Evolutionary conservation across 2,797 vertebrate species (phyloP).

Genomic region (Chaetodon trifasciatus): DNA sequence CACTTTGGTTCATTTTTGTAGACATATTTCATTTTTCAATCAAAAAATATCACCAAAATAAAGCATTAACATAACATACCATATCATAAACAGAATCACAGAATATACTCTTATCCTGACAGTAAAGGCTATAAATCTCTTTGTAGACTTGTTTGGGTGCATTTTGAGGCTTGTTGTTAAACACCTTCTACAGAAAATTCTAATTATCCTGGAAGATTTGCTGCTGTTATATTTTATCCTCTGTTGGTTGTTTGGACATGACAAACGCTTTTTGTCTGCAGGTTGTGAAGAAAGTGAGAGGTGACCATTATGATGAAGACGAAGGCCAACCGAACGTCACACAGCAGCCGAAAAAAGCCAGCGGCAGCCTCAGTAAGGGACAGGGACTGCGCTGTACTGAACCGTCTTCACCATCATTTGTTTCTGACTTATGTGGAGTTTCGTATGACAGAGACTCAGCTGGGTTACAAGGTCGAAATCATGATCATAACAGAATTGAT

Average conservation of each 20-base stretch:
- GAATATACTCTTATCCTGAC: too few relatives aligned
- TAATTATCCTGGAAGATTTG: too few relatives aligned
- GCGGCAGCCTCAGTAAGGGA: neutral
- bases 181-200: too few relatives aligned
- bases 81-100: too few relatives aligned
- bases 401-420: too few relatives aligned
- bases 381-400: neutral
- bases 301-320: neutral
- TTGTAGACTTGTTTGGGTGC: too few relatives aligned
- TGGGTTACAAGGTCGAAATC: neutral
- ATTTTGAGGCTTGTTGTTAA: too few relatives aligned
- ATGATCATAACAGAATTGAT: neutral
- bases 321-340: neutral
- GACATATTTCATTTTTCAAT: too few relatives aligned
- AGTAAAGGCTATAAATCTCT: too few relatives aligned
- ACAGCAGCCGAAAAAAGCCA: slow-evolving; percentile 13
- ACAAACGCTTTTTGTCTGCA: neutral
- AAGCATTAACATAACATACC: too few relatives aligned
- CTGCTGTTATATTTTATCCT: neutral
- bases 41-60: too few relatives aligned
- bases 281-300: neutral
- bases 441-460: neutral
- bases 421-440: neutral
- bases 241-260: neutral
- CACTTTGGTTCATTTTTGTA: too few relatives aligned